These are phyloP conservation scores for Tetramorium parvispinum DNA, from an alignment of 1,140 invertebrate genomes.

Conservation along the genomic window DNA sequence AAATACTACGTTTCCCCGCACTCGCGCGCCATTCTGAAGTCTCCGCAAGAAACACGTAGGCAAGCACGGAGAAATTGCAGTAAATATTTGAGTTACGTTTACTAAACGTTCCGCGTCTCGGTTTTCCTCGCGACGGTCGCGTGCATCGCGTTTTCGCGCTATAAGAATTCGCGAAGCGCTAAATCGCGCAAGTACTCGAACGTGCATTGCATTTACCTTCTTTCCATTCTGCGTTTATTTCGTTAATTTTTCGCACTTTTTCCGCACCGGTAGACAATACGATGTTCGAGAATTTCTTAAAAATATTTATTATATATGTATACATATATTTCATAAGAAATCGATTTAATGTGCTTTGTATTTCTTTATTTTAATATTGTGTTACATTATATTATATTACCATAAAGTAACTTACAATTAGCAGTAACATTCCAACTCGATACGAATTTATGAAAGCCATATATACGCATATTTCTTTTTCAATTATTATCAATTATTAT, in stretches of 20 bases:
- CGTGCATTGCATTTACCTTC: background rate
- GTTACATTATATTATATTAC: background rate
- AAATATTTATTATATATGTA: background rate
- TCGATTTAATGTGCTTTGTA: background rate
- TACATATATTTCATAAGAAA: background rate
- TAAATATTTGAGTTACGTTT: constrained; percentile 58
- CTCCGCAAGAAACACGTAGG: constrained; percentile 33
- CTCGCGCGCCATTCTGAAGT: constrained; percentile 19
- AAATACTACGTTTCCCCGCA: constrained; percentile 30
- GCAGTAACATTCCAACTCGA: background rate
- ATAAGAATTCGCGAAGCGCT: background rate
- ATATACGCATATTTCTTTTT: background rate
- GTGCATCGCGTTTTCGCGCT: constrained; percentile 1
- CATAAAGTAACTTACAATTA: background rate
- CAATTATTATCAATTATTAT: background rate
- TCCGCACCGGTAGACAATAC: background rate
- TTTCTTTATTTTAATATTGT: background rate
- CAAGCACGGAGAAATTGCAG: constrained; percentile 39
- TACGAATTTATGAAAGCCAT: background rate
- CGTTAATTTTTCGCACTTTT: background rate
- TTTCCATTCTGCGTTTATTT: background rate
- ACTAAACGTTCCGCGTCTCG: constrained; percentile 24
- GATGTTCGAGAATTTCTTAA: background rate
- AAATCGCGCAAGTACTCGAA: background rate
- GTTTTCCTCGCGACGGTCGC: background rate